Conservation (phyloP, 2,888 invertebrate species). For the Drosophila melanosoma region DNA sequence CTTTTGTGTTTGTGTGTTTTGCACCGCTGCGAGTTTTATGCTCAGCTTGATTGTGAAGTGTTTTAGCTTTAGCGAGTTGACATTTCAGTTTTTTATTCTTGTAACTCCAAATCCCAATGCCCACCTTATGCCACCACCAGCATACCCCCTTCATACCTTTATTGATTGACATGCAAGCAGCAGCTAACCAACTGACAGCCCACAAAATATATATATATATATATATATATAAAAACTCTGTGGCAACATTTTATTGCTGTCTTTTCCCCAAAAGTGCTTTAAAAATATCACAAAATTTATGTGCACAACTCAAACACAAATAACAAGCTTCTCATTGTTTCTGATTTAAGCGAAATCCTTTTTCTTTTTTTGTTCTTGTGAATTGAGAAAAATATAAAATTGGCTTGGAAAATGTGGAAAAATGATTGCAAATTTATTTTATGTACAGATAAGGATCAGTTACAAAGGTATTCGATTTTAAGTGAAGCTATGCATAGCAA, state of each 20-base stretch:
- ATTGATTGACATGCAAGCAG: conserved; percentile 32
- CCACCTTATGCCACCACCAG: neutral
- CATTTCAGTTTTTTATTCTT: conserved; percentile 65
- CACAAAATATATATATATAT: too few relatives aligned
- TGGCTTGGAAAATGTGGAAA: neutral
- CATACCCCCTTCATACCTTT: neutral
- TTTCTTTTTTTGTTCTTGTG: neutral
- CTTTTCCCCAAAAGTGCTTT: conserved; percentile 2
- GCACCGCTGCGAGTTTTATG: conserved; percentile 69
- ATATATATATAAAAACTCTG: conserved; percentile 20
- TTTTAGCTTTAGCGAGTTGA: conserved; percentile 75
- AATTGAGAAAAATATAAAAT: neutral
- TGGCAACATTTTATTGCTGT: conserved; percentile 30
- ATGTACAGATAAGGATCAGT: neutral
- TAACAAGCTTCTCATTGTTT: neutral
- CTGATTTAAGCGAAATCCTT: neutral
- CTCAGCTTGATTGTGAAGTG: conserved; percentile 71
- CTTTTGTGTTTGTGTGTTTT: conserved; percentile 56
- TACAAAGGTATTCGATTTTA: neutral
- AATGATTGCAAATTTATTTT: neutral
- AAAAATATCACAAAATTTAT: conserved; percentile 7
- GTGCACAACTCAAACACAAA: neutral
- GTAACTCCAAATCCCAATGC: conserved; percentile 7
- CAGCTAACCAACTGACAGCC: conserved; percentile 25
- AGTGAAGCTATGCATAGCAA: neutral